These are phyloP conservation scores for Dysmachus trigonus DNA, from an alignment of 2,888 invertebrate species.

Conservation along the genomic window DNA sequence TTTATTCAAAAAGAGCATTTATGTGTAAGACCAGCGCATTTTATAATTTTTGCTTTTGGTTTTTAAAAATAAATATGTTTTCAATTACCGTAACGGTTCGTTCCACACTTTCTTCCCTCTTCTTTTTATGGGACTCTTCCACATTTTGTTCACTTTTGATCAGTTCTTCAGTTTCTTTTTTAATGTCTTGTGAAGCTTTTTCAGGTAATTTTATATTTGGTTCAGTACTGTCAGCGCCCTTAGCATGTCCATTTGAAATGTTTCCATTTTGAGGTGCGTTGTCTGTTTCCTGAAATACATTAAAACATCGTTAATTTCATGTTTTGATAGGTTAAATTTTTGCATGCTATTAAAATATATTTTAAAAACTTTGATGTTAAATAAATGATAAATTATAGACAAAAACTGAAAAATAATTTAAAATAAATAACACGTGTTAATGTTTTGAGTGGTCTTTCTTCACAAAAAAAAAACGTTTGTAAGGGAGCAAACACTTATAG, in stretches of 20 bases:
- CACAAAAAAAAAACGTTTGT: background rate
- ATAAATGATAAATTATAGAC: background rate
- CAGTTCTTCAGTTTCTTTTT: constrained; percentile 8
- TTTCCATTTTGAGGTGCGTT: constrained; percentile 59
- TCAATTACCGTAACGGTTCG: constrained; percentile 60
- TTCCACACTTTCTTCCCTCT: constrained; percentile 58
- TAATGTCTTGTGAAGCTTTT: constrained; percentile 17
- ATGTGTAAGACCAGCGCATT: background rate
- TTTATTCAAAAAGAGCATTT: background rate
- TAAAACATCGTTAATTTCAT: background rate
- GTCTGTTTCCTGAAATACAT: constrained; percentile 59
- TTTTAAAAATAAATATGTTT: background rate
- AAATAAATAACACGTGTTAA: background rate
- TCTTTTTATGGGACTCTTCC: constrained; percentile 50
- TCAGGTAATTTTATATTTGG: constrained; percentile 46
- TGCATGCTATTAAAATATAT: background rate
- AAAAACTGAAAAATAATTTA: background rate
- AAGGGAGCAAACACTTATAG: background rate
- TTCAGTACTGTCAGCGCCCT: constrained; percentile 51
- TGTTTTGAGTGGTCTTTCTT: background rate
- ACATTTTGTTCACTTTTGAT: background rate
- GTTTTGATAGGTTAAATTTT: background rate
- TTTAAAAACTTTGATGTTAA: background rate
- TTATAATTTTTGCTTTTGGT: background rate
- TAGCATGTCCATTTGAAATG: constrained; percentile 63